phyloP scores from a whole-genome alignment of 2,797 vertebrate species.

The Vipera ursinii region DNA sequence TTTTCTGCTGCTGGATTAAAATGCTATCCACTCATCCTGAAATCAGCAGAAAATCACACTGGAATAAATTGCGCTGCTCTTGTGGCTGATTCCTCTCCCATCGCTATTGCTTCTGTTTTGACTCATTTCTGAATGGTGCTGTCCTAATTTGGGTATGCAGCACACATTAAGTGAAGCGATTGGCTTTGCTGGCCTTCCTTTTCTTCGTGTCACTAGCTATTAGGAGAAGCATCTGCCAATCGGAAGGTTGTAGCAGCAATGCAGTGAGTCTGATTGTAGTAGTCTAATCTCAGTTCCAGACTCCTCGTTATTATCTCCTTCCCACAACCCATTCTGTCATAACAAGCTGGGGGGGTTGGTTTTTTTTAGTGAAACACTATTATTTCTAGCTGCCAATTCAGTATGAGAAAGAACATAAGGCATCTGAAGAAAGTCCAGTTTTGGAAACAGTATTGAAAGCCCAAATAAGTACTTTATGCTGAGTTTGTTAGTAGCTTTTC shows the following conservation, averaged over 20 bases:
- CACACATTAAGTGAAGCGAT: not conserved
- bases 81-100: not conserved
- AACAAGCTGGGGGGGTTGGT: not conserved
- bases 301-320: not conserved
- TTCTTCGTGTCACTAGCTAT: not conserved
- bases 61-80: not conserved
- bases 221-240: not conserved
- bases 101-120: not conserved
- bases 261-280: not conserved
- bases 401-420: not conserved
- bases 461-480: not conserved
- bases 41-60: not conserved
- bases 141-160: not conserved
- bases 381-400: not conserved
- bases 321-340: not conserved
- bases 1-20: not conserved
- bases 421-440: not conserved
- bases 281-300: not conserved
- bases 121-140: not conserved
- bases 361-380: not conserved
- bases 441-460: not conserved
- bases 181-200: not conserved
- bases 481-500: not conserved
- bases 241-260: not conserved
- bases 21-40: not conserved